Evolutionary conservation across 2,113 vertebrate species (phyloP).

Genomic region (Rhinolophus ferrumequinum): DNA sequence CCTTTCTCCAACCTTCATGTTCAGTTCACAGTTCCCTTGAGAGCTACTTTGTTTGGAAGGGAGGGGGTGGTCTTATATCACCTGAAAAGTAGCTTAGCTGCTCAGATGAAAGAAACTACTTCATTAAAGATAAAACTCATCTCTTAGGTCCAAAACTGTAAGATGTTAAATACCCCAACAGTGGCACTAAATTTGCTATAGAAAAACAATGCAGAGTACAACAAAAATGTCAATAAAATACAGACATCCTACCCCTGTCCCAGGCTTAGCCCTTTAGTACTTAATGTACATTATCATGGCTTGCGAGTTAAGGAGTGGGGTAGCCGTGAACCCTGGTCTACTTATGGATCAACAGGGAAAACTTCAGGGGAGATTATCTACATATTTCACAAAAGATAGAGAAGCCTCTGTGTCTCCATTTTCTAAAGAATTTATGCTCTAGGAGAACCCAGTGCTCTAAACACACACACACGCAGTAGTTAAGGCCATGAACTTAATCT

Average conservation of each 20-base stretch:
- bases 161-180: background rate
- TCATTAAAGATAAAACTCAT: background rate
- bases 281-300: background rate
- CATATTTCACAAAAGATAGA: background rate
- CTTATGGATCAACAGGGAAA: background rate
- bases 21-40: background rate
- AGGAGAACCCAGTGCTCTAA: background rate
- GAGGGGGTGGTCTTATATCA: background rate
- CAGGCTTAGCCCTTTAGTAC: background rate
- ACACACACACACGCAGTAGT: background rate
- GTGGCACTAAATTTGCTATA: background rate
- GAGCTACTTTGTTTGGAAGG: background rate
- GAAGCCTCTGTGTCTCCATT: slow-evolving; percentile 10
- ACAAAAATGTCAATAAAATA: background rate
- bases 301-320: background rate
- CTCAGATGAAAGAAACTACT: background rate
- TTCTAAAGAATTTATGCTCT: background rate
- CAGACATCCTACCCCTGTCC: background rate
- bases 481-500: background rate
- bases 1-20: background rate
- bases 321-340: background rate
- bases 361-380: slow-evolving; percentile 21
- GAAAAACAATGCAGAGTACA: background rate
- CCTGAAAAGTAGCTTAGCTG: background rate
- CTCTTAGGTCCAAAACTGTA: background rate